Evolutionary conservation across 2,113 vertebrate genomes (phyloP).

Genomic region (Triplophysa rosa): DNA sequence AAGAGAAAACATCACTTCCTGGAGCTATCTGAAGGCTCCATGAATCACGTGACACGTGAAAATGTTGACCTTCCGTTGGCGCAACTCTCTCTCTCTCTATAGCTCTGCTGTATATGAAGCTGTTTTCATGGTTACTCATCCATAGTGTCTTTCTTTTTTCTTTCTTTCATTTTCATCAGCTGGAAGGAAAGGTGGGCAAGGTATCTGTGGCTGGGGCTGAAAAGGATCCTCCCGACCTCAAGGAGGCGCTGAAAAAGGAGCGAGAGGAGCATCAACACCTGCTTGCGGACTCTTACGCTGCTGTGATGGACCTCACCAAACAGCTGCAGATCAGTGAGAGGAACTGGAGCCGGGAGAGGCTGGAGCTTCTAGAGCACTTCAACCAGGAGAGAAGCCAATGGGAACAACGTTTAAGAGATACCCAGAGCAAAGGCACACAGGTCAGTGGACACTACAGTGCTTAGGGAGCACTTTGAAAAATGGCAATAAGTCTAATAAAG

Average conservation of each 20-base stretch:
- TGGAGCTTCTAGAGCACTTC: conserved; percentile 89
- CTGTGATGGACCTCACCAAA: conserved; percentile 95
- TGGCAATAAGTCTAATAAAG: too few species aligned
- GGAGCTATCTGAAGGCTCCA: too few species aligned
- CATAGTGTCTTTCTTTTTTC: neutral
- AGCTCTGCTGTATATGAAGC: too few species aligned
- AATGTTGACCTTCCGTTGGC: too few species aligned
- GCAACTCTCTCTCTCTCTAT: too few species aligned
- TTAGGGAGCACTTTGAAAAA: too few species aligned
- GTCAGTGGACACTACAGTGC: conserved; percentile 58
- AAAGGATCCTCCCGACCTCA: conserved; percentile 82
- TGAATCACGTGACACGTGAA: too few species aligned
- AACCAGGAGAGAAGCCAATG: conserved; percentile 88
- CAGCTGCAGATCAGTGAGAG: conserved; percentile 93
- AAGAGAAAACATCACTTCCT: too few species aligned
- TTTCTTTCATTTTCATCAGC: conserved; percentile 64
- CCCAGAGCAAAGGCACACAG: conserved; percentile 83
- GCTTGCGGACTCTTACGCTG: conserved; percentile 91
- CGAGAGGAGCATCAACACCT: conserved; percentile 95
- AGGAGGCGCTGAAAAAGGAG: conserved; percentile 86
- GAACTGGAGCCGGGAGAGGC: conserved; percentile 94
- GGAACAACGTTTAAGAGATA: conserved; percentile 86
- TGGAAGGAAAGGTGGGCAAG: conserved; percentile 88
- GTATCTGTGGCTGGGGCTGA: conserved; percentile 64
- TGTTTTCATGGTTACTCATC: neutral